Evolutionary conservation across 2,797 vertebrate species (phyloP), one percentile per base, ranked within the genome.

Genomic region (Sebastes trivittatus): DNA sequence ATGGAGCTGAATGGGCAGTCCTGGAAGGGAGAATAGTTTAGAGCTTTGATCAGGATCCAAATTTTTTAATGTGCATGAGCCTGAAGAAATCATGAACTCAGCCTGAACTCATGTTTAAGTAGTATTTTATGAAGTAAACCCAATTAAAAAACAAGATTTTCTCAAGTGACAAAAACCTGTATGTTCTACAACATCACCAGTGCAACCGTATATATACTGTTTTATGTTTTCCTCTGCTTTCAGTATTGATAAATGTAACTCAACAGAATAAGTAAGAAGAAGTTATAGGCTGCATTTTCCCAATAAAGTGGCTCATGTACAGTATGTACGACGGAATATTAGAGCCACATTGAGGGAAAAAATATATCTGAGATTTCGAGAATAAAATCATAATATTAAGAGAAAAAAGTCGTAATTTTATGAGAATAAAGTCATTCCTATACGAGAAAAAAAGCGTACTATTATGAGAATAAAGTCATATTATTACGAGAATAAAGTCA

Each of bases 11-110:
- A 61, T 29, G 23, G 30, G 52, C 60, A 29, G 60, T 34, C 66
- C 32, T 29, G 52, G 20, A 52, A 13, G 14, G 14, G 13, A 23
- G 70, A 64, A 63, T 1, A 11, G 38, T n/a, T 30, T 5, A 3
- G 7, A n/a, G 52, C n/a, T 66, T 82, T 71, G 66, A 88, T 87
- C 77, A 67, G 58, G 62, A 13, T 32, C 14, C 55, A 72, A 5
- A 55, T 72, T 68, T n/a, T n/a, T 62, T 9, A 60, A 13, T 27
- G 9, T 55, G 29, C 77, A 42, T 4, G 16, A 84, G 68, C 62
- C 56, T 30, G 25, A 46, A 34, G 61, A 58, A 2, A 4, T 60
- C 1, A 10, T 38, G 16, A 61, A 75, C 30, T 82, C 38, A 9
- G 25, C 1, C 25, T 77, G 42, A 63, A 71, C 27, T 42, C 11